Evolutionary conservation across 2,797 vertebrate genomes (phyloP).

Genomic region (Clarias fuscus): DNA sequence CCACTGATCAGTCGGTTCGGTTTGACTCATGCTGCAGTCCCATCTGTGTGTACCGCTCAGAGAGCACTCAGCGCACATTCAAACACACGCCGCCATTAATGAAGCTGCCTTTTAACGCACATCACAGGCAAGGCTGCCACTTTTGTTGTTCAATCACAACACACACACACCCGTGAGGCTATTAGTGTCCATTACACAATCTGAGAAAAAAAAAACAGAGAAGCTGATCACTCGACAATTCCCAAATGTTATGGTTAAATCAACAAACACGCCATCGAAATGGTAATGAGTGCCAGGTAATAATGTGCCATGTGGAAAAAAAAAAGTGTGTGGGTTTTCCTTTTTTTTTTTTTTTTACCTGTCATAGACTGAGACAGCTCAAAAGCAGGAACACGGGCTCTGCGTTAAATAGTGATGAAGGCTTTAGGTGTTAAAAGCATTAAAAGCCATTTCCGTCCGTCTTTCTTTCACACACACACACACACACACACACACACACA

Average conservation of each 20-base stretch:
- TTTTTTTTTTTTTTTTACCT: background rate
- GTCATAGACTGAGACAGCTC: background rate
- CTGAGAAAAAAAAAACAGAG: background rate
- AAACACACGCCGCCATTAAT: slow-evolving; percentile 14
- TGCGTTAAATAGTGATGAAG: slow-evolving; percentile 35
- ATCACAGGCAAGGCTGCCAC: slow-evolving; percentile 3
- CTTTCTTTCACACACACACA: background rate
- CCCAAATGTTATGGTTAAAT: slow-evolving; percentile 32
- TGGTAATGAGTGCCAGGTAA: background rate
- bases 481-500: slow-evolving; percentile 1
- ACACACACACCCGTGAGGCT: slow-evolving; percentile 16
- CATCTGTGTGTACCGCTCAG: background rate
- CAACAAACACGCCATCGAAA: slow-evolving; percentile 19
- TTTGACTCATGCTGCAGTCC: slow-evolving; percentile 9
- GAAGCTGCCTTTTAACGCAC: slow-evolving; percentile 8
- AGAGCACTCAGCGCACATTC: background rate
- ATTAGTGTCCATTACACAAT: slow-evolving; percentile 41
- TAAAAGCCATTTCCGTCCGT: slow-evolving; percentile 19
- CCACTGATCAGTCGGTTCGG: background rate
- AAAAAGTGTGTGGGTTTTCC: background rate
- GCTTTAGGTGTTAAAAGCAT: slow-evolving; percentile 30
- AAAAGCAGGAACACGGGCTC: slow-evolving; percentile 2
- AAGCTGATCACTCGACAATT: background rate
- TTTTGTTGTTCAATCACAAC: slow-evolving; percentile 16
- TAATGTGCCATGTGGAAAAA: slow-evolving; percentile 11